Evolutionary conservation across 2,888 invertebrate species (phyloP).

Genomic region (Euclidia mi): DNA sequence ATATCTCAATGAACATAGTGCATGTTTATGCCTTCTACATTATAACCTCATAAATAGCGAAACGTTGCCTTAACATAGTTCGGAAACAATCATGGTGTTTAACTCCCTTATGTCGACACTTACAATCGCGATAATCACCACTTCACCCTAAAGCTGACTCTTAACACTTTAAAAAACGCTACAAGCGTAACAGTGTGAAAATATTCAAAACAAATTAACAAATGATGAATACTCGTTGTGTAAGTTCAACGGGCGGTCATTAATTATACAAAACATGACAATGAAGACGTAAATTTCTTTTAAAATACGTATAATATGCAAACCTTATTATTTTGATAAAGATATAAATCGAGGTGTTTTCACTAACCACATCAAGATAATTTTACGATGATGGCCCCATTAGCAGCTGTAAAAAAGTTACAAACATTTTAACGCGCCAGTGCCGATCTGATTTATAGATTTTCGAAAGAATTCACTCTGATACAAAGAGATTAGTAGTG

Average conservation of each 20-base stretch:
- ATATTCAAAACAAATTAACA: slow-evolving; percentile 20
- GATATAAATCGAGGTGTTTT: slow-evolving; percentile 49
- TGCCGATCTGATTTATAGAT: slow-evolving; percentile 67
- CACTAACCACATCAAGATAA: slow-evolving; percentile 64
- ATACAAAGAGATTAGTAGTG: slow-evolving; percentile 60
- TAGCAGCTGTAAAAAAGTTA: slow-evolving; percentile 56
- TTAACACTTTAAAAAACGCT: slow-evolving; percentile 41
- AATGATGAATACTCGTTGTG: slow-evolving; percentile 15
- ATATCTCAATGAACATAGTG: no score
- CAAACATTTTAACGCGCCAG: slow-evolving; percentile 64
- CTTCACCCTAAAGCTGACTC: slow-evolving; percentile 34
- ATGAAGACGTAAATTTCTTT: slow-evolving; percentile 36
- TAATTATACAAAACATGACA: slow-evolving; percentile 45
- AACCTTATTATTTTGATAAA: slow-evolving; percentile 42
- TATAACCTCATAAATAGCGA: no score
- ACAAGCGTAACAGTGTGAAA: slow-evolving; percentile 21
- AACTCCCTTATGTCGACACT: slow-evolving; percentile 48
- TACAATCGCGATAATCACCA: slow-evolving; percentile 40
- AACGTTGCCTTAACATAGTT: slow-evolving; percentile 45
- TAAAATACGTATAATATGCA: slow-evolving; percentile 50
- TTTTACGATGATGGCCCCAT: slow-evolving; percentile 56
- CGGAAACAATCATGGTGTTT: slow-evolving; percentile 48
- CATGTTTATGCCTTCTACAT: no score
- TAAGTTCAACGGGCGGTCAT: slow-evolving; percentile 14
- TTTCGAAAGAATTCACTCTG: slow-evolving; percentile 64